A percentile compares a stretch with the other conserved stretches of the same genome.
phyloP scores from a whole-genome alignment of 2,113 vertebrate species.

The Aegithalos caudatus region DNA sequence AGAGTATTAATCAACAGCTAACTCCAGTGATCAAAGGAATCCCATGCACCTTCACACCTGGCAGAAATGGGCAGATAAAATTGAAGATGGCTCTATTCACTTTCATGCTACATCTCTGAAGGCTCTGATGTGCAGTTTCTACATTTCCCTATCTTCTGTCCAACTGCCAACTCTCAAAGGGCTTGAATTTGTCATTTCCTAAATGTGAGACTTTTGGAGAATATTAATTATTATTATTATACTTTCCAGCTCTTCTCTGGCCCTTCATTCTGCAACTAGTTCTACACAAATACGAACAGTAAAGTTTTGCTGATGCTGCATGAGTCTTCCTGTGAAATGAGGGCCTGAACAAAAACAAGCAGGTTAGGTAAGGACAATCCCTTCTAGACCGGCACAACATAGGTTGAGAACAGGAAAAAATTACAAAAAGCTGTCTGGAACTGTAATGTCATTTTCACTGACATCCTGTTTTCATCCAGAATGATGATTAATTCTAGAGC shows the following conservation, averaged over 20 bases:
- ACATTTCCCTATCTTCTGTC: neutral
- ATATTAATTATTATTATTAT: neutral
- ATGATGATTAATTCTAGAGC: neutral
- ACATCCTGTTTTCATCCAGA: neutral
- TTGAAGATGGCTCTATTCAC: neutral
- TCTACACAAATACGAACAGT: neutral
- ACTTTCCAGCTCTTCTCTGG: neutral
- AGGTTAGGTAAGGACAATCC: neutral
- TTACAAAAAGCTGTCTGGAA: neutral
- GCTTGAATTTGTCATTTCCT: neutral
- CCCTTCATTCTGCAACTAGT: neutral
- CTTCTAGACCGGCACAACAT: neutral
- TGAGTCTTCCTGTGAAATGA: neutral
- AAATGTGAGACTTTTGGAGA: neutral
- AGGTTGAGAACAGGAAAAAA: neutral
- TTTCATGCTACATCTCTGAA: neutral
- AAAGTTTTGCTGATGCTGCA: neutral
- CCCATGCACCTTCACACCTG: neutral
- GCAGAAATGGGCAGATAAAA: neutral
- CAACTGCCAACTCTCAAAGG: neutral
- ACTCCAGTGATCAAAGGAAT: neutral
- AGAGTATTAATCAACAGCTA: neutral
- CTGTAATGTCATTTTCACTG: neutral
- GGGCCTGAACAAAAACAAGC: neutral
- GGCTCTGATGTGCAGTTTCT: neutral